Evolutionary conservation across 2,113 vertebrate genomes (phyloP).

Genomic region (Corydoras maculifer): DNA sequence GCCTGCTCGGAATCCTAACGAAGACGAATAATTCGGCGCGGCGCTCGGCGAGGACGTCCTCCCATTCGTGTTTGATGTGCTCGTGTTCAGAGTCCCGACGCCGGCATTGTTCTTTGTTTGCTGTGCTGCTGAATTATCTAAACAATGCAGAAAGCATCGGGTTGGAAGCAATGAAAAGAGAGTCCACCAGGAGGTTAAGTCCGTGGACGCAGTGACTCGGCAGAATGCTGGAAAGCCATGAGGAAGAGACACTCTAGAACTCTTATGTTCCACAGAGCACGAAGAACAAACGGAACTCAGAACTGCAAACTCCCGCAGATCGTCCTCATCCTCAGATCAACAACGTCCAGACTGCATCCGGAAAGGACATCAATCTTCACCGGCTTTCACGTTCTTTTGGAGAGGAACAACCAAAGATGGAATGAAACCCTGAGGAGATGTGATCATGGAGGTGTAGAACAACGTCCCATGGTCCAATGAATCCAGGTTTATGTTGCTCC

Average conservation of each 20-base stretch:
- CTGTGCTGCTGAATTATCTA: slow-evolving; percentile 31
- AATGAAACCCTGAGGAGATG: too few species aligned
- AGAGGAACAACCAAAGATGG: too few species aligned
- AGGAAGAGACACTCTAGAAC: slow-evolving; percentile 30
- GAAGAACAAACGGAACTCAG: slow-evolving; percentile 13
- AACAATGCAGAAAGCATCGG: slow-evolving; percentile 20
- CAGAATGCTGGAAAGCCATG: slow-evolving; percentile 18
- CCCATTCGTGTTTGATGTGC: slow-evolving; percentile 8
- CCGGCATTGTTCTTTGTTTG: slow-evolving; percentile 31
- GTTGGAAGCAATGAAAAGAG: slow-evolving; percentile 24
- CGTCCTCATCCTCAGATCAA: neutral
- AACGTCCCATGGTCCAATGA: too few species aligned
- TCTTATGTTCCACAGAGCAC: slow-evolving; percentile 18
- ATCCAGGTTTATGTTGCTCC: too few species aligned
- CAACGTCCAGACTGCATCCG: neutral
- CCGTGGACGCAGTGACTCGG: slow-evolving; percentile 6
- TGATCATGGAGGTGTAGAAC: too few species aligned
- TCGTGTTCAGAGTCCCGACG: slow-evolving; percentile 29
- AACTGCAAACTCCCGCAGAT: neutral
- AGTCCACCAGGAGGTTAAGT: slow-evolving; percentile 14
- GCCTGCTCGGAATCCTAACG: neutral
- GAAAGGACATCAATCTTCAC: neutral
- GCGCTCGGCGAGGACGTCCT: neutral
- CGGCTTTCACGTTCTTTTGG: too few species aligned
- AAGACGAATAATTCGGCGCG: neutral